Conservation (phyloP, 2,888 invertebrate genomes). For the Eupithecia exiguata region DNA sequence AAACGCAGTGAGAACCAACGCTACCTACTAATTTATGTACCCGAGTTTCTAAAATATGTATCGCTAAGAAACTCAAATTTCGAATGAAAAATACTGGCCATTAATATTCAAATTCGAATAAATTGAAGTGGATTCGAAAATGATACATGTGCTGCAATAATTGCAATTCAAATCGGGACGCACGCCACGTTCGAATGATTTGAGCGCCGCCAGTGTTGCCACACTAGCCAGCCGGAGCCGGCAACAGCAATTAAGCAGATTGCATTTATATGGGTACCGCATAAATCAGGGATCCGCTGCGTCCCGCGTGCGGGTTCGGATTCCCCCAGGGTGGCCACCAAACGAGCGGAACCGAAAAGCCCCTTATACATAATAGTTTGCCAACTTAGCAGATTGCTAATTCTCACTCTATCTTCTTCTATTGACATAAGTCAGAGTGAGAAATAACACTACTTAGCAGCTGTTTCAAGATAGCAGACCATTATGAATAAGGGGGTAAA, state of each 20-base stretch:
- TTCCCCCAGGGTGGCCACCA: slow-evolving; percentile 61
- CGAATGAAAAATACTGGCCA: neutral
- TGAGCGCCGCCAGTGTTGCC: slow-evolving; percentile 13
- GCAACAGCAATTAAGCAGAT: slow-evolving; percentile 78
- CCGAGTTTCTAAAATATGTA: neutral
- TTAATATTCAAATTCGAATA: neutral
- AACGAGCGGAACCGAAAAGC: slow-evolving; percentile 38
- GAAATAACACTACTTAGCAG: too few relatives aligned
- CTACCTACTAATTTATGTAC: neutral
- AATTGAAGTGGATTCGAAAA: neutral
- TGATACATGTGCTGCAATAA: neutral
- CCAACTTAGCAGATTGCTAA: too few relatives aligned
- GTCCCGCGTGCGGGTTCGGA: slow-evolving; percentile 61
- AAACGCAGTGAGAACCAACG: neutral
- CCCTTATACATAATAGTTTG: too few relatives aligned
- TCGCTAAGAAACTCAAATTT: neutral
- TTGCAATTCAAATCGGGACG: neutral
- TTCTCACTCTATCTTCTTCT: too few relatives aligned
- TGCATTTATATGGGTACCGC: slow-evolving; percentile 81
- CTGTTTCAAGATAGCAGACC: too few relatives aligned
- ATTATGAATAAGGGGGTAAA: too few relatives aligned
- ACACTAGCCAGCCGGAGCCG: slow-evolving; percentile 40
- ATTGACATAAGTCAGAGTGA: too few relatives aligned
- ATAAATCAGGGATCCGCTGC: slow-evolving; percentile 78
- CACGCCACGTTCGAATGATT: slow-evolving; percentile 6